These are phyloP conservation scores for Gephyroberyx darwinii DNA, from an alignment of 2,797 vertebrate species.

Conservation along the genomic window DNA sequence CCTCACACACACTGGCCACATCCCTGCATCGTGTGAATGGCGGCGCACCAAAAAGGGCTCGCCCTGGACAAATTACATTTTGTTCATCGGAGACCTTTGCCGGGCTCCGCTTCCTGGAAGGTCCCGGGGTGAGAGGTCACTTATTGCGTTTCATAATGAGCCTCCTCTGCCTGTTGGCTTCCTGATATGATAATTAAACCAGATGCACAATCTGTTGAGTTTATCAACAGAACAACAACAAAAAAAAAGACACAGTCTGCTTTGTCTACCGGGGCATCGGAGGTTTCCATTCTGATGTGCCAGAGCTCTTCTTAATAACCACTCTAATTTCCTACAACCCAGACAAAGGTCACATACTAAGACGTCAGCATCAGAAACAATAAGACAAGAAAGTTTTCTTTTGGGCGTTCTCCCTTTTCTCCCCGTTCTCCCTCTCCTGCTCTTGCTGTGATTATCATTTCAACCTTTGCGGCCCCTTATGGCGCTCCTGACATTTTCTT, in stretches of 20 bases:
- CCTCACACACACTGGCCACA: not conserved
- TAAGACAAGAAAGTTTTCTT: conserved; percentile 29
- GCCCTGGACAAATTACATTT: conserved; percentile 48
- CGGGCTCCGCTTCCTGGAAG: conserved; percentile 14
- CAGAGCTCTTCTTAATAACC: conserved; percentile 40
- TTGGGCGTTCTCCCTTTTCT: not conserved
- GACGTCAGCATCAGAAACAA: conserved; percentile 34
- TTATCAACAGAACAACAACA: too few species aligned
- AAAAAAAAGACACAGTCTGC: too few species aligned
- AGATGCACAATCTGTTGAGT: conserved; percentile 18
- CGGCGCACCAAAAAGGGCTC: conserved; percentile 23
- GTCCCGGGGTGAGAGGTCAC: conserved; percentile 36
- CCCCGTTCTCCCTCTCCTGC: not conserved
- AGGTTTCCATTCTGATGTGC: conserved; percentile 12
- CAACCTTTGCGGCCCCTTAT: conserved; percentile 10
- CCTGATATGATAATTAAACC: conserved; percentile 26
- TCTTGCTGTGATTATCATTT: conserved; percentile 21
- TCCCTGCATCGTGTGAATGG: conserved; percentile 14
- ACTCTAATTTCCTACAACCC: conserved; percentile 36
- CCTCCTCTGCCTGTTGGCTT: conserved; percentile 13
- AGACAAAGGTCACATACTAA: conserved; percentile 43
- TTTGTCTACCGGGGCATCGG: too few species aligned
- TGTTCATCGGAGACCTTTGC: conserved; percentile 38
- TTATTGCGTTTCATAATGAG: conserved; percentile 46
- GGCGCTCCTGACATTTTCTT: conserved; percentile 19